A percentile compares a stretch with the other conserved stretches of the same genome.
These are phyloP conservation scores for Protodeltote pygarga DNA, from an alignment of 2,888 invertebrate species.

Conservation along the genomic window DNA sequence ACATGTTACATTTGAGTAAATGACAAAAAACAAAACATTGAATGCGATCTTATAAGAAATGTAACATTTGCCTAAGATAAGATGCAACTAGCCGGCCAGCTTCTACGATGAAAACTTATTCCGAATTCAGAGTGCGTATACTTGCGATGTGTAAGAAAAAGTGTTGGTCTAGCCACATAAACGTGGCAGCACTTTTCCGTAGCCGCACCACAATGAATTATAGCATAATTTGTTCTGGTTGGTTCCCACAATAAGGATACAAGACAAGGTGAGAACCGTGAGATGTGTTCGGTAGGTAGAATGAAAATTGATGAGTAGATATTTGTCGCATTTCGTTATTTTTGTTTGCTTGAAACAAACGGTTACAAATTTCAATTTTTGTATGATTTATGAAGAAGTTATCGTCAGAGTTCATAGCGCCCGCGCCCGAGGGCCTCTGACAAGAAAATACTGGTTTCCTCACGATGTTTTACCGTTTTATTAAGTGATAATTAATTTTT, in stretches of 20 bases:
- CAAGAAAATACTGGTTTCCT: too few species aligned
- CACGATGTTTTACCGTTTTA: too few species aligned
- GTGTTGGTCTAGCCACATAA: conserved; percentile 48
- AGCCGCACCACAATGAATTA: conserved; percentile 62
- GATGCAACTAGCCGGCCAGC: conserved; percentile 2
- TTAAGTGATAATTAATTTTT: too few species aligned
- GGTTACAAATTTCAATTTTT: too few species aligned
- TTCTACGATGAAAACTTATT: conserved; percentile 33
- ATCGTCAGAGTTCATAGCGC: too few species aligned
- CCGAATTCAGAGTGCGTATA: conserved; percentile 44
- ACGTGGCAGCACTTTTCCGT: conserved; percentile 47
- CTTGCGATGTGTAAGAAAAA: conserved; percentile 53
- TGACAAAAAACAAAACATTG: too few species aligned
- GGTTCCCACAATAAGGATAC: conserved; percentile 60
- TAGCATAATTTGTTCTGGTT: conserved; percentile 69
- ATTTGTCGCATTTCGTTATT: conserved; percentile 52
- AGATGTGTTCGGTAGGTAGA: conserved; percentile 59
- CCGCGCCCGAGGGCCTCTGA: too few species aligned
- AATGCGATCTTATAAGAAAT: conserved; percentile 22
- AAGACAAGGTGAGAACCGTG: conserved; percentile 59
- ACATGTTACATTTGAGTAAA: too few species aligned
- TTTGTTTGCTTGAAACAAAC: too few species aligned
- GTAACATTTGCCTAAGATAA: conserved; percentile 27
- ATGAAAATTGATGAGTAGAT: conserved; percentile 59
- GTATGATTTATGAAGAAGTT: too few species aligned